Conservation (phyloP, 2,888 invertebrate genomes). For the Chymomyza amoena region DNA sequence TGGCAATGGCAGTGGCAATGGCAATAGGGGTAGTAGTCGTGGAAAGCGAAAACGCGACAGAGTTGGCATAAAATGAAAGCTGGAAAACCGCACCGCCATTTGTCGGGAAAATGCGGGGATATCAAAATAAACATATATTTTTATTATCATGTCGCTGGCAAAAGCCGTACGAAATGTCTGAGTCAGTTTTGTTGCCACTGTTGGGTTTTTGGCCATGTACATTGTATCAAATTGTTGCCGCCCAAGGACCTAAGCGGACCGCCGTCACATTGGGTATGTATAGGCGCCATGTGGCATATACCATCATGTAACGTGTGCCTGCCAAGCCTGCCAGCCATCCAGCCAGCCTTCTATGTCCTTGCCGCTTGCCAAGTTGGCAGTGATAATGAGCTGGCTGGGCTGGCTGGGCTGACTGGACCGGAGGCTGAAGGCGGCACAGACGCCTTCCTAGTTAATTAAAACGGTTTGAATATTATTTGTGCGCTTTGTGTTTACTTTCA, state of each 20-base stretch:
- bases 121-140: conserved; percentile 29
- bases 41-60: background rate
- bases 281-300: background rate
- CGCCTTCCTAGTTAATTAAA: conserved; percentile 34
- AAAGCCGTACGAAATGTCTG: conserved; percentile 19
- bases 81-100: conserved; percentile 13
- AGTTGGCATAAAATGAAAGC: background rate
- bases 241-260: background rate
- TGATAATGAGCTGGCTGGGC: background rate
- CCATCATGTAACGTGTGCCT: background rate
- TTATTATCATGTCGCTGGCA: conserved; percentile 26
- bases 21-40: background rate
- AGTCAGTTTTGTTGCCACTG: conserved; percentile 10
- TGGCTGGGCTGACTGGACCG: conserved; percentile 1
- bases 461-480: conserved; percentile 35
- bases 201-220: background rate
- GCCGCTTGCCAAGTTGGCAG: background rate
- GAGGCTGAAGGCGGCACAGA: conserved; percentile 4
- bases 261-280: background rate
- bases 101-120: conserved; percentile 24
- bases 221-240: background rate
- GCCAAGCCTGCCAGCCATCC: no score
- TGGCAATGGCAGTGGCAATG: background rate
- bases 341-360: background rate
- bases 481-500: conserved; percentile 25